Base-by-base conservation (phyloP, 2,113 vertebrate genomes). In the Gobiocypris rarus region DNA sequence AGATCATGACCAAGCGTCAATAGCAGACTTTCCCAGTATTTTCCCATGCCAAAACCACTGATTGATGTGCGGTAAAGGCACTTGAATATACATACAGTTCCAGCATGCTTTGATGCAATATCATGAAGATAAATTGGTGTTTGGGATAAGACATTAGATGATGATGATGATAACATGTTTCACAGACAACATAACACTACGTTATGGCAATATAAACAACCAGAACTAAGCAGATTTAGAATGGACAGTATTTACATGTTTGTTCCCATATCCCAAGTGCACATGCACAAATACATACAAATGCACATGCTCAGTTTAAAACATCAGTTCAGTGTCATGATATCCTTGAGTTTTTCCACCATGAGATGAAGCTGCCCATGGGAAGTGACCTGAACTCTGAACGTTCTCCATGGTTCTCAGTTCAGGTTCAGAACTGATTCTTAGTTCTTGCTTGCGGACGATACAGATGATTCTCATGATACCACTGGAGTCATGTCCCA, bases 401-500 rank as follows among this genome's bases (percentile, higher is more conserved):
- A 43, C 4, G 1, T 3, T 65, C 26, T 34, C 41, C 28, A 71
- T 38, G 28, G 4, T 34, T 28, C 43, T 41, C 31, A 17, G 38
- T 45, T 58, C 38, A 45, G 28, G 56, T 41, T 24, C n/a, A 17
- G 71, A 24, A 10, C 54, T 22, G 24, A 43, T n/a, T n/a, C n/a
- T n/a, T 38, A 17, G 28, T 45, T 43, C 34, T 17, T n/a, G 9
- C 17, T 26, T 73, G 52, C 38, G 28, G 63, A 79, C 5, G 75
- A 9, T 48, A 7, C 11, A 31, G 34, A 31, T 41, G 34, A 73
- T 77, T 86, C 90, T 98, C 96, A 99, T 86, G 98, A 98, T 83
- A 99, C 97, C 76, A 99, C 97, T 8, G 97, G 97, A 85, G 94
- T 96, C 97, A 99, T 99, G 92, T 99, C 97, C 98, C 97, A 99